These are phyloP conservation scores for Pomatorhinus ruficollis DNA, from an alignment of 2,113 vertebrate species.

Conservation along the genomic window DNA sequence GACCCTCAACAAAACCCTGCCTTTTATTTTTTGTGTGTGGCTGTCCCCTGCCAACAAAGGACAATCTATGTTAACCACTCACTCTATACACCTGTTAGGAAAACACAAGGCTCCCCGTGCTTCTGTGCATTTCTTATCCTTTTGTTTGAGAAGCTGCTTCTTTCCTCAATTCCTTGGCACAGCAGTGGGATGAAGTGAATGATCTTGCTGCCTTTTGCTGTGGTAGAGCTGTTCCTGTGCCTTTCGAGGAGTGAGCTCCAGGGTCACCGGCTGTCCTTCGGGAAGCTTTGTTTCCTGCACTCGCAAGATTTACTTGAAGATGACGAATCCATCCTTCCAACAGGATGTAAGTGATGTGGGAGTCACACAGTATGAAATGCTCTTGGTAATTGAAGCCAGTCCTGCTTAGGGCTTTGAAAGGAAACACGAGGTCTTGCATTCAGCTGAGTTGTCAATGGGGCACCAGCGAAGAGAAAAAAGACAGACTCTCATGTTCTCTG, in stretches of 20 bases:
- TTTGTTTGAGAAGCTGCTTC: not conserved
- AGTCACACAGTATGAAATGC: not conserved
- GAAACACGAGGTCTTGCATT: not conserved
- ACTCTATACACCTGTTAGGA: not conserved
- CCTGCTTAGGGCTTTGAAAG: not conserved
- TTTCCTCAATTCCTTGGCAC: not conserved
- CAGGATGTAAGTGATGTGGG: not conserved
- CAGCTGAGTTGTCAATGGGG: not conserved
- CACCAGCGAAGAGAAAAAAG: conserved; percentile 12
- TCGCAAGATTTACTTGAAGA: not conserved
- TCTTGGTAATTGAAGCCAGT: conserved; percentile 4
- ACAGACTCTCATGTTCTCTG: not conserved
- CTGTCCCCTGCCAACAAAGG: not conserved
- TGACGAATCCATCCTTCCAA: not conserved
- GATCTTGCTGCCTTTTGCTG: not conserved
- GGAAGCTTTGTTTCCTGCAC: conserved; percentile 8
- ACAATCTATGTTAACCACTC: not conserved
- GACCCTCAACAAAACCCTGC: not conserved
- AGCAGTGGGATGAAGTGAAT: not conserved
- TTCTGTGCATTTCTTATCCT: not conserved
- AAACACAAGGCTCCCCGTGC: fast-evolving
- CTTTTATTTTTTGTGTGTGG: not conserved
- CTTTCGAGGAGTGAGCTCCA: not conserved
- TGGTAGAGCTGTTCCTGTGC: not conserved
- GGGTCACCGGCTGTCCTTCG: not conserved